Evolutionary conservation across 2,797 vertebrate species (phyloP).

Genomic region (Phrynocephalus guinanensis): DNA sequence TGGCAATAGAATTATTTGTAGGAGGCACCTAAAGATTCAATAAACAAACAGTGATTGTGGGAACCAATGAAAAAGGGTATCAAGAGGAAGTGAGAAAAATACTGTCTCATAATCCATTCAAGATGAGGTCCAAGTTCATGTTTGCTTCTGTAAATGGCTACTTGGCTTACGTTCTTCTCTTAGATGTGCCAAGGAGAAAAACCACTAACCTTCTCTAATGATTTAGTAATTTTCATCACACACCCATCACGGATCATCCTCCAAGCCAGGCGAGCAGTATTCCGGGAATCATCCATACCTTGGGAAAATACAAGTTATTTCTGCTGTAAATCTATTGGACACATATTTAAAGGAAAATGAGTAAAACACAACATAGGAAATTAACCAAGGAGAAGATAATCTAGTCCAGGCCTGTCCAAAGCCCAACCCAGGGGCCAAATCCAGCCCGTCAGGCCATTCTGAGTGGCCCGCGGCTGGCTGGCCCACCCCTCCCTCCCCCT

Average conservation of each 20-base stretch:
- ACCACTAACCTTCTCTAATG: slow-evolving; percentile 88
- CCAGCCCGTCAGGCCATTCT: no score
- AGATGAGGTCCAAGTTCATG: slow-evolving; percentile 34
- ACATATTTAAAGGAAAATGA: background rate
- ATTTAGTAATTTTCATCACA: slow-evolving; percentile 88
- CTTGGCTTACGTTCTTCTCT: slow-evolving; percentile 41
- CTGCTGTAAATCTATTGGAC: background rate
- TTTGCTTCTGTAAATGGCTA: slow-evolving; percentile 12
- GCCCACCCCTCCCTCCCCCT: no score
- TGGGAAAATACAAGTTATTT: slow-evolving; percentile 35
- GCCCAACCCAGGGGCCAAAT: no score
- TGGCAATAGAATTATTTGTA: slow-evolving; percentile 66
- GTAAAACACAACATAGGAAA: no score
- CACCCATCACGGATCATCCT: slow-evolving; percentile 92
- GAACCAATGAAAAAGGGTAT: slow-evolving; percentile 44
- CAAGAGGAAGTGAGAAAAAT: slow-evolving; percentile 29
- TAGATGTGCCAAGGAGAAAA: slow-evolving; percentile 54
- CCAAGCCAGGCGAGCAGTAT: slow-evolving; percentile 90
- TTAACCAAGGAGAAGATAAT: background rate
- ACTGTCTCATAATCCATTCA: slow-evolving; percentile 41
- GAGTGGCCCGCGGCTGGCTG: no score
- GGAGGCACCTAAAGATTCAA: slow-evolving; percentile 69
- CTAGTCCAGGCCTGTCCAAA: no score
- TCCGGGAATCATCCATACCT: slow-evolving; percentile 94
- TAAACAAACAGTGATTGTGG: slow-evolving; percentile 73